Evolutionary conservation across 2,888 invertebrate species (phyloP).

Genomic region (Isoperla grammatica): DNA sequence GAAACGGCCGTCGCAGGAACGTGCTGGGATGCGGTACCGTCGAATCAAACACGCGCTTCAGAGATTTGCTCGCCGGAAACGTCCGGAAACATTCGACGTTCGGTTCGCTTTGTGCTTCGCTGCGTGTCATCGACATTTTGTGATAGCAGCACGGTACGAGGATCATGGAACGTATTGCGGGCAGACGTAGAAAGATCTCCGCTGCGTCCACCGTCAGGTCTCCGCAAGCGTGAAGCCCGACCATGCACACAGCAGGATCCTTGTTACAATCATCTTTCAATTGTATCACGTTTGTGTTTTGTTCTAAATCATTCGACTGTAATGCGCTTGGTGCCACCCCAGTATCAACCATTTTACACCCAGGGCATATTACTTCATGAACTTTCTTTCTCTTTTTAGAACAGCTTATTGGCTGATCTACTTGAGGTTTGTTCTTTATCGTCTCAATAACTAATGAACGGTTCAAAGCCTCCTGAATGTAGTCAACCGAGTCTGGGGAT

Average conservation of each 20-base stretch:
- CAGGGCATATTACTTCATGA: too few species aligned
- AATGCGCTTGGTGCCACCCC: neutral
- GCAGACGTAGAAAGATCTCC: constrained; percentile 48
- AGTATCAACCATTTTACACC: neutral
- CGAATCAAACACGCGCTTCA: constrained; percentile 52
- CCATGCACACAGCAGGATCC: constrained; percentile 41
- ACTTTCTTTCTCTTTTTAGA: too few species aligned
- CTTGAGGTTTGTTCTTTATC: too few species aligned
- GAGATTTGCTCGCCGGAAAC: constrained; percentile 58
- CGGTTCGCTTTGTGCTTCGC: constrained; percentile 26
- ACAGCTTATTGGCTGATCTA: too few species aligned
- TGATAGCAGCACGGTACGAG: constrained; percentile 80
- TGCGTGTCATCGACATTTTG: constrained; percentile 41
- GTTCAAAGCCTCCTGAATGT: neutral
- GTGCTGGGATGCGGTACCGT: constrained; percentile 50
- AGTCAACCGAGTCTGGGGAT: constrained; percentile 4
- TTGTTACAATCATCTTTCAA: too few species aligned
- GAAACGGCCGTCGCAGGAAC: constrained; percentile 58
- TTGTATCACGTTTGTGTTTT: too few species aligned
- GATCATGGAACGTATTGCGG: constrained; percentile 42
- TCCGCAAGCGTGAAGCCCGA: constrained; percentile 73
- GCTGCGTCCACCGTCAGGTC: constrained; percentile 66
- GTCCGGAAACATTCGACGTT: constrained; percentile 36
- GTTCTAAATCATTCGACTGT: too few species aligned
- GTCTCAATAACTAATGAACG: neutral